Percentiles rank a stretch among this genome's conserved stretches.
Evolutionary conservation across 2,888 invertebrate genomes (phyloP).

Genomic region (Tenthredo livida): DNA sequence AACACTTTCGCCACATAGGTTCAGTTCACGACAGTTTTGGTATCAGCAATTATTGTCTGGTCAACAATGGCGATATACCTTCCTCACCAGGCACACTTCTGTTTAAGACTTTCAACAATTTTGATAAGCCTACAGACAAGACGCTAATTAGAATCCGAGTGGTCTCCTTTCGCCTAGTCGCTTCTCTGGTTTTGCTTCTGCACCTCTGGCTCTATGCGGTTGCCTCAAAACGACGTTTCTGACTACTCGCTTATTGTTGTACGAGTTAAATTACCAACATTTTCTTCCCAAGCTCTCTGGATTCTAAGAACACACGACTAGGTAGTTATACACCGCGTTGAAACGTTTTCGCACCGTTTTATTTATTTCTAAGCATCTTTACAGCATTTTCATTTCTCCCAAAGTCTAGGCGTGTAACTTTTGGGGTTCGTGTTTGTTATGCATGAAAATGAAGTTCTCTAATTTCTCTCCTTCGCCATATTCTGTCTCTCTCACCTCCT

Average conservation of each 20-base stretch:
- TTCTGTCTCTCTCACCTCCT: too few species aligned
- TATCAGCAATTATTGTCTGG: neutral
- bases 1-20: neutral
- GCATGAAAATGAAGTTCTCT: neutral
- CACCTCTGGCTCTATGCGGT: neutral
- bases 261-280: neutral
- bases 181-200: neutral
- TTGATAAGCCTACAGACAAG: neutral
- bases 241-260: neutral
- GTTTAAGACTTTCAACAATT: conserved; percentile 1
- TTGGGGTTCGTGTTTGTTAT: neutral
- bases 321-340: too few species aligned
- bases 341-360: too few species aligned
- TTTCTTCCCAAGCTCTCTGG: too few species aligned
- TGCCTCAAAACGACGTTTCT: neutral
- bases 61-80: neutral
- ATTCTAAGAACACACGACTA: neutral
- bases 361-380: too few species aligned
- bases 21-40: neutral
- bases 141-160: neutral
- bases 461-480: neutral
- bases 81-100: neutral
- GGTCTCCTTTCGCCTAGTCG: neutral
- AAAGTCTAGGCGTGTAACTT: neutral
- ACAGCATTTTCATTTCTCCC: too few species aligned